Evolutionary conservation across 2,113 vertebrate species (phyloP).

Genomic region (Corythornis madagascariensis): DNA sequence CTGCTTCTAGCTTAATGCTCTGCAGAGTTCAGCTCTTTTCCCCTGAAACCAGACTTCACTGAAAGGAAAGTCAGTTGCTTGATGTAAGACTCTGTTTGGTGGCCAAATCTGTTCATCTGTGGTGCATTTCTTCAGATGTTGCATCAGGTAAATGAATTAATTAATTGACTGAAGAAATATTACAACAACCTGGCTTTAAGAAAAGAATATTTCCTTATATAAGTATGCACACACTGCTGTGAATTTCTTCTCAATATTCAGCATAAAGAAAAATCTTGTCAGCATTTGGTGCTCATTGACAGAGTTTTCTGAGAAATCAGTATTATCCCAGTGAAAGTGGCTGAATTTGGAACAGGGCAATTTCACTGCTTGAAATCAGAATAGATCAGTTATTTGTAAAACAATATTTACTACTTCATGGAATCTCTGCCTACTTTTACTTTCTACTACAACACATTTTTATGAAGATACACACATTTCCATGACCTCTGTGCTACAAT

Average conservation of each 20-base stretch:
- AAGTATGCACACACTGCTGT: not conserved
- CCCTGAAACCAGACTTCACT: not conserved
- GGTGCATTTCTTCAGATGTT: not conserved
- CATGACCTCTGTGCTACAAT: not conserved
- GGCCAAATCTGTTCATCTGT: not conserved
- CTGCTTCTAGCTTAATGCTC: not conserved
- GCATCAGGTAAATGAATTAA: not conserved
- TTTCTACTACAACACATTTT: not conserved
- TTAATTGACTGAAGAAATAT: not conserved
- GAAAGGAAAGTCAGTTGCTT: not conserved
- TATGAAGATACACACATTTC: not conserved
- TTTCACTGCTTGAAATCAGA: not conserved
- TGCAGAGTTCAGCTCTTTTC: not conserved
- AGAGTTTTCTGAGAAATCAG: not conserved
- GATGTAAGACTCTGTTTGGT: not conserved
- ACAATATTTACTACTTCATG: not conserved
- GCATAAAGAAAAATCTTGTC: not conserved
- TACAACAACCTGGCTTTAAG: not conserved
- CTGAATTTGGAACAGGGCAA: not conserved
- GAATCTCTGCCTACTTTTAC: not conserved
- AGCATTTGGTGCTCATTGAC: not conserved
- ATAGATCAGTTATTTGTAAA: not conserved
- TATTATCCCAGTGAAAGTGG: not conserved
- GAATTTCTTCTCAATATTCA: not conserved
- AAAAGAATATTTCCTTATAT: not conserved